phyloP scores from a whole-genome alignment of 2,797 vertebrate species.

The Hydrocynus forskahlii region DNA sequence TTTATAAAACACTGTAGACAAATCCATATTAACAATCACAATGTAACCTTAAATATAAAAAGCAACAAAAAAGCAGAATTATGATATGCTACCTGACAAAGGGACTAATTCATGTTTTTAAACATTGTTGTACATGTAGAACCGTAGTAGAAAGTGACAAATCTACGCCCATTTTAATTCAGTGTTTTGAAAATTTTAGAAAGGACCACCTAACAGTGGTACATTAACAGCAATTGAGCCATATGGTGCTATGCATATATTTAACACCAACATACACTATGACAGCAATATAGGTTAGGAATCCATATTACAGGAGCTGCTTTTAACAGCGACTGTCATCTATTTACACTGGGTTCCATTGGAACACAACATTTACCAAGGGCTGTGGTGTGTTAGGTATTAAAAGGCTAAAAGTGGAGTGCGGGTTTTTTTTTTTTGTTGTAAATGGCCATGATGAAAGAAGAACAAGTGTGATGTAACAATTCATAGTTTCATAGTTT shows the following conservation, averaged over 20 bases:
- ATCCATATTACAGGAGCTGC: slow-evolving; percentile 61
- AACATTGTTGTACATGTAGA: not conserved
- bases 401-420: slow-evolving; percentile 11
- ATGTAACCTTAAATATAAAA: not conserved
- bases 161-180: not conserved
- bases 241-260: slow-evolving; percentile 79
- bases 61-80: not conserved
- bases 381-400: slow-evolving; percentile 51
- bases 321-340: not conserved
- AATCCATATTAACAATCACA: slow-evolving; percentile 4
- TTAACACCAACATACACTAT: slow-evolving; percentile 69
- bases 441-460: not conserved
- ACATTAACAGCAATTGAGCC: slow-evolving; percentile 44
- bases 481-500: too few relatives aligned
- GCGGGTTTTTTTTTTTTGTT: not conserved
- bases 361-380: slow-evolving; percentile 51
- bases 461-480: slow-evolving; percentile 4
- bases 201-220: slow-evolving; percentile 21
- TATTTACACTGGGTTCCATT: slow-evolving; percentile 29
- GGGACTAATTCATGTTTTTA: not conserved
- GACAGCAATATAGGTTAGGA: slow-evolving; percentile 76
- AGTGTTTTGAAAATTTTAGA: slow-evolving; percentile 19
- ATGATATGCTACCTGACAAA: not conserved
- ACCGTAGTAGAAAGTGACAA: not conserved
- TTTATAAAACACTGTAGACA: not conserved